Base-by-base conservation (phyloP, 2,113 vertebrate genomes). In the Phylloscopus trochilus region DNA sequence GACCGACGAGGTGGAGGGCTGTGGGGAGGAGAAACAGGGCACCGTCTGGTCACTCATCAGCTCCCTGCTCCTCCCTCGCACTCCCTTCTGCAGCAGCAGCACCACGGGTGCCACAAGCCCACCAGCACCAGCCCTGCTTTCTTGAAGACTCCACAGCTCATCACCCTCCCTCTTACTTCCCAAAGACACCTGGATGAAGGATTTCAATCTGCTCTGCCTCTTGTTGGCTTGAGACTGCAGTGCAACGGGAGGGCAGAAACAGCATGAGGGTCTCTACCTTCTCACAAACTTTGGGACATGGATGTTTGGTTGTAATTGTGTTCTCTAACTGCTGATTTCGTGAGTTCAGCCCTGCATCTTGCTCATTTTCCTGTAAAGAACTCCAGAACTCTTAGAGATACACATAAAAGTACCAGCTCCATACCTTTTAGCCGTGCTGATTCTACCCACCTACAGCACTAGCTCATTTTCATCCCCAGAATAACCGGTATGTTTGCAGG, bases 1-100 rank as follows among this genome's bases (percentile, higher is more conserved):
- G 22, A 99, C 98, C 0, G 99, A 99, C 1, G 99, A 99, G 2
- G 99, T 99, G 93, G 99, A 99, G 49, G 99, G 99, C 99, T 99
- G 97, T 11, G 22, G 74, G 16, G 44, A 96, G 58, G 59, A 94
- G 78, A 95, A 88, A 96, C 30, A 91, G 1, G 9, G 56, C 91
- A 95, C 33, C 0, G 0, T 20, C 23, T 30, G 49, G 64, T 91
- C 76, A 92, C 28, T 59, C 44, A 31, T 27, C 53, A 53, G 43
- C 55, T 58, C 59, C 33, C 70, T 15, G 31, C 68, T 49, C 43
- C 15, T 64, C 75, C 72, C 55, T 55, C 86, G 86, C 0, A 0
- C 35, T 52, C n/a, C 63, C 37, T 69, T 30, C 68, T 4, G 0
- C 55, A 68, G 20, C 53, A 49, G 44, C 31, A 51, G 41, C 33